Percentiles rank a stretch among this genome's conserved stretches.
These are phyloP conservation scores for Thecophora atra DNA, from an alignment of 2,888 invertebrate species.

Conservation along the genomic window DNA sequence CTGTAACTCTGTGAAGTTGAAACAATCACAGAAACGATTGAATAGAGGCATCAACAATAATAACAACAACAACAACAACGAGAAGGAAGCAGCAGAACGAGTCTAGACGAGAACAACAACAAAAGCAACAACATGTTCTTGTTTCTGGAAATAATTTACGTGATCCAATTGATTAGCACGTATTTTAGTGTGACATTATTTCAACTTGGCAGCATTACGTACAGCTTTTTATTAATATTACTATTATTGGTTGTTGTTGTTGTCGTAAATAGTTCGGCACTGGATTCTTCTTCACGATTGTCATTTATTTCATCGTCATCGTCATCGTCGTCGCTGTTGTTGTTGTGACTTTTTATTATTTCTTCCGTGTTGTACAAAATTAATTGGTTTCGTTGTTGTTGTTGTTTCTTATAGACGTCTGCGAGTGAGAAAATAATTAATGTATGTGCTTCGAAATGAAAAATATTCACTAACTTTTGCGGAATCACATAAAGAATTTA, in stretches of 20 bases:
- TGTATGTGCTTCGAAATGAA: constrained; percentile 29
- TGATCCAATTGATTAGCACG: constrained; percentile 50
- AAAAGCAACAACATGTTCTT: constrained; percentile 36
- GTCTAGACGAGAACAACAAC: no score
- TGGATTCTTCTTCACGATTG: not conserved
- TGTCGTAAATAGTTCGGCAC: not conserved
- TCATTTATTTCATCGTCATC: not conserved
- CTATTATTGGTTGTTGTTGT: not conserved
- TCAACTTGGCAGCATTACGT: constrained; percentile 41
- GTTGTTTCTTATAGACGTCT: not conserved
- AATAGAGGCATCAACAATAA: not conserved
- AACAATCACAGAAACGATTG: not conserved
- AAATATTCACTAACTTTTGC: constrained; percentile 27
- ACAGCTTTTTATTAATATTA: constrained; percentile 34
- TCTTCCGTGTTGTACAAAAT: constrained; percentile 2
- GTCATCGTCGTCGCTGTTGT: no score
- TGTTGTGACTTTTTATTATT: not conserved
- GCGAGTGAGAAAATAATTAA: constrained; percentile 34
- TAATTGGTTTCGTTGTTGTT: constrained; percentile 14
- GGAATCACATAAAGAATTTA: not conserved
- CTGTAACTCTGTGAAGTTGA: not conserved
- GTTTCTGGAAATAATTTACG: constrained; percentile 46
- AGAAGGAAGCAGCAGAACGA: not conserved
- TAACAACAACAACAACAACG: constrained; percentile 15
- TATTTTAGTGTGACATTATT: constrained; percentile 38